These are phyloP conservation scores for Lytechinus variegatus DNA, from an alignment of 35 echinoderm and acorn worm genomes.

Conservation along the genomic window DNA sequence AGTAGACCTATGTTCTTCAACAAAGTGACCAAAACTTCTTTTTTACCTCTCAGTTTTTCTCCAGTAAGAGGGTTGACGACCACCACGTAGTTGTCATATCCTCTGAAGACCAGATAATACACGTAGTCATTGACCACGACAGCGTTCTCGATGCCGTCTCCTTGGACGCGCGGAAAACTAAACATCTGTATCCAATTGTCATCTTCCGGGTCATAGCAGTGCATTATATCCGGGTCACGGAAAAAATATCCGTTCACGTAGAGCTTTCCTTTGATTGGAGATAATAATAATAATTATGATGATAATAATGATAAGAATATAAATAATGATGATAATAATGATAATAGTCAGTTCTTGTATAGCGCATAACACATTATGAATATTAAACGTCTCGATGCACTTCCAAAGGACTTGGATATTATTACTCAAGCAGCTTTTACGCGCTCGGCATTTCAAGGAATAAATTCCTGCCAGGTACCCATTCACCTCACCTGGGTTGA, in stretches of 20 bases:
- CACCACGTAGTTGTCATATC: constrained; percentile 90
- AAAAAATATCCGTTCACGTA: constrained; percentile 99
- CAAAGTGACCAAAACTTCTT: not conserved
- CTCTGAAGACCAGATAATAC: constrained; percentile 91
- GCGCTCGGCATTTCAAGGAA: no score
- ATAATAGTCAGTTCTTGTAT: no score
- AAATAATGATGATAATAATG: no score
- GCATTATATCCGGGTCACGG: constrained; percentile 95
- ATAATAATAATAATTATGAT: no score
- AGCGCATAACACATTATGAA: no score
- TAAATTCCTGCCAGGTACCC: no score
- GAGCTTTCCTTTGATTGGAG: constrained; percentile 60
- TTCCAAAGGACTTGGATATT: no score
- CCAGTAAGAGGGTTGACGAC: constrained; percentile 80
- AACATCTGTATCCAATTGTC: constrained; percentile 84
- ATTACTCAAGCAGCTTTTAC: no score
- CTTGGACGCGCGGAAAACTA: constrained; percentile 82
- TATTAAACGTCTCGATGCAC: no score
- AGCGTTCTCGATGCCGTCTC: constrained; percentile 94
- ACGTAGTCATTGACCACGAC: constrained; percentile 87
- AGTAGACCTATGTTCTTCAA: no score
- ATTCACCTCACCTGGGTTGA: no score
- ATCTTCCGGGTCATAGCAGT: constrained; percentile 87
- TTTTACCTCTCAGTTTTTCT: constrained; percentile 25
- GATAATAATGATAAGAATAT: no score